Evolutionary conservation across 2,113 vertebrate species (phyloP), one percentile per base, ranked within the genome.

Genomic region (Poeciliopsis prolifica): DNA sequence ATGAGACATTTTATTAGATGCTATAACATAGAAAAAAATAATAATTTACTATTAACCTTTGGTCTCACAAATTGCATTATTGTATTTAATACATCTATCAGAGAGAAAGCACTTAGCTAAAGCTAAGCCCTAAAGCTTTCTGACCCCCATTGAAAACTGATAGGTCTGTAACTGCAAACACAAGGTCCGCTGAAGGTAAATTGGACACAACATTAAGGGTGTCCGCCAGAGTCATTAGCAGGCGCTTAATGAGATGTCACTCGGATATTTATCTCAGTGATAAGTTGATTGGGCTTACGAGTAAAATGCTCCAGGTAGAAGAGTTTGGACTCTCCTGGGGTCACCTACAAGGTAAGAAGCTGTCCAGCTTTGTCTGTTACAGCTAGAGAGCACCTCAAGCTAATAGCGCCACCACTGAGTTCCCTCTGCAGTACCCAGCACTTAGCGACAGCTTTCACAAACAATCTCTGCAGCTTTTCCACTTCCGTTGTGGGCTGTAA

Each of bases 211-310:
- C 75, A 68, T 84, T 78, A 58, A 77, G 15, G 65, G 72, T 0
- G 29, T 64, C 78, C 65, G 78, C 74, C 30, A 63, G 51, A 74
- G 87, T 88, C 87, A 92, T 92, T 90, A 92, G 87, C 58, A 48
- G 60, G 71, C 68, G 64, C 68, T 65, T 91, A 91, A 91, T 88
- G 87, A 87, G 78, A 74, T 86, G 89, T 86, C 89, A 86, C 72
- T 86, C 74, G 79, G 65, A 79, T 63, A 24, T 77, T 69, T 80
- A 65, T 71, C 68, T 75, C 54, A 54, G 69, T 60, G 66, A 76
- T 22, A 69, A 73, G 70, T 70, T 75, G 78, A 71, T 28, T 58
- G 75, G 42, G 61, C 1, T 42, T 65, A 37, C 73, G 81, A 83
- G 80, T 79, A 80, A 84, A 86, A 83, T 77, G 76, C 69, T 78